A percentile compares a stretch with the other conserved stretches of the same genome.
phyloP scores from a whole-genome alignment of 2,888 invertebrate genomes.

The Gastracanthus pulcherrimus region DNA sequence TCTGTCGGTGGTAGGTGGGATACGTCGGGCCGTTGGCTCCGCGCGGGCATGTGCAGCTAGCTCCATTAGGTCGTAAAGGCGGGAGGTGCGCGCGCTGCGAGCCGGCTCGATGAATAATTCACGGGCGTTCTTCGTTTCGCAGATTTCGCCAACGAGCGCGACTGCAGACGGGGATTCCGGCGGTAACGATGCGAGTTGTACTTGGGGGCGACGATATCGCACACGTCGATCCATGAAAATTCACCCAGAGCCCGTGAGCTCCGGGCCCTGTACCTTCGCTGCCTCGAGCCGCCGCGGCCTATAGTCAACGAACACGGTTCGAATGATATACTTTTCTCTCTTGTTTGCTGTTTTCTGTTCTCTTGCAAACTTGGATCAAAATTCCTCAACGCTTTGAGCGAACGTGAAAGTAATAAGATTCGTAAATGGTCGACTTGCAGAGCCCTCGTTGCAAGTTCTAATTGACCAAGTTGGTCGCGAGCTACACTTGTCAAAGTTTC shows the following conservation, averaged over 20 bases:
- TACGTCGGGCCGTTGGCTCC: not conserved
- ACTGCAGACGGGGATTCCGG: conserved; percentile 44
- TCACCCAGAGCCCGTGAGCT: too few relatives aligned
- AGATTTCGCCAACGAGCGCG: conserved; percentile 39
- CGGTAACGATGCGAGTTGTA: conserved; percentile 27
- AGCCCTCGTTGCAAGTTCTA: conserved; percentile 28
- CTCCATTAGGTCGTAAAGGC: conserved; percentile 6
- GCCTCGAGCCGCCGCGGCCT: too few relatives aligned
- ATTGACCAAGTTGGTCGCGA: conserved; percentile 46
- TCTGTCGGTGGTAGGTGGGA: not conserved
- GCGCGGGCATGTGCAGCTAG: not conserved
- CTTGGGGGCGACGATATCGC: conserved; percentile 16
- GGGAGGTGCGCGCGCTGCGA: not conserved
- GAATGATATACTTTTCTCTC: too few relatives aligned
- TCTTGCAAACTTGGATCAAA: too few relatives aligned
- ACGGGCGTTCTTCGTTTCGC: conserved; percentile 39
- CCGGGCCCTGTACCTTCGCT: too few relatives aligned
- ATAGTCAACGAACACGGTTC: too few relatives aligned
- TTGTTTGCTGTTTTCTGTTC: too few relatives aligned
- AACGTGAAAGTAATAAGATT: conserved; percentile 28
- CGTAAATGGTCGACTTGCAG: not conserved
- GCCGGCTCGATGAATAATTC: conserved; percentile 51
- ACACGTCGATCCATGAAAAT: conserved; percentile 28
- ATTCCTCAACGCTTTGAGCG: too few relatives aligned
- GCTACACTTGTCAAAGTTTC: conserved; percentile 52